Evolutionary conservation across 2,797 vertebrate genomes (phyloP).

Genomic region (Gymnodraco acuticeps): DNA sequence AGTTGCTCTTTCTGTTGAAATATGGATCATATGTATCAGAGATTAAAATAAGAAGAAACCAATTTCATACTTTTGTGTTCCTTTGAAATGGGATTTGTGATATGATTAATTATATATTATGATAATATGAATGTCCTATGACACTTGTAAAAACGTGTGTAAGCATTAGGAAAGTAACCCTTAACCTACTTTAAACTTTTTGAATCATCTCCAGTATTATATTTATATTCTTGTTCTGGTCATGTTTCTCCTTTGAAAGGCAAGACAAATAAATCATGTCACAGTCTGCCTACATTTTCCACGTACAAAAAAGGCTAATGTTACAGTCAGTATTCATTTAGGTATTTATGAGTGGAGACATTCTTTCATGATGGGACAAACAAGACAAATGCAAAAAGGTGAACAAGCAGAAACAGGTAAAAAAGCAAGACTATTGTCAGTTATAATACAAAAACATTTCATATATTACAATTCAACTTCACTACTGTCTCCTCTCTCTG

Average conservation of each 20-base stretch:
- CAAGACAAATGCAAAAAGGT: constrained; percentile 49
- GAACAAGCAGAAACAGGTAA: constrained; percentile 39
- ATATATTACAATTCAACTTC: constrained; percentile 39
- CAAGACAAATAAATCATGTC: neutral
- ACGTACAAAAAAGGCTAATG: neutral
- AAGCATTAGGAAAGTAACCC: too few species aligned
- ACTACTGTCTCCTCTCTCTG: constrained; percentile 43
- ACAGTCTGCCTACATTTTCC: neutral
- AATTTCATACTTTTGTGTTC: too few species aligned
- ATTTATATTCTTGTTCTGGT: neutral
- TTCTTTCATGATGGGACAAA: constrained; percentile 34
- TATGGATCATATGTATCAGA: too few species aligned
- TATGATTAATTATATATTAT: too few species aligned
- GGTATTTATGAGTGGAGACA: neutral
- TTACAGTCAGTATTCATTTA: neutral
- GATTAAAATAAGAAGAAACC: too few species aligned
- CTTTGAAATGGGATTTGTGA: too few species aligned
- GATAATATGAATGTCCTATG: too few species aligned
- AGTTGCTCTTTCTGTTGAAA: neutral
- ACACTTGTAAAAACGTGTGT: too few species aligned
- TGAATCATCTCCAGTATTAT: neutral
- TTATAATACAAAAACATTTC: constrained; percentile 38
- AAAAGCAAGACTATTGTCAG: constrained; percentile 33
- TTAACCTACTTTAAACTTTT: neutral
- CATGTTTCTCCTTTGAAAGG: neutral